Conservation (phyloP, 1,140 invertebrate genomes). For the Leptonema lineaticorne region DNA sequence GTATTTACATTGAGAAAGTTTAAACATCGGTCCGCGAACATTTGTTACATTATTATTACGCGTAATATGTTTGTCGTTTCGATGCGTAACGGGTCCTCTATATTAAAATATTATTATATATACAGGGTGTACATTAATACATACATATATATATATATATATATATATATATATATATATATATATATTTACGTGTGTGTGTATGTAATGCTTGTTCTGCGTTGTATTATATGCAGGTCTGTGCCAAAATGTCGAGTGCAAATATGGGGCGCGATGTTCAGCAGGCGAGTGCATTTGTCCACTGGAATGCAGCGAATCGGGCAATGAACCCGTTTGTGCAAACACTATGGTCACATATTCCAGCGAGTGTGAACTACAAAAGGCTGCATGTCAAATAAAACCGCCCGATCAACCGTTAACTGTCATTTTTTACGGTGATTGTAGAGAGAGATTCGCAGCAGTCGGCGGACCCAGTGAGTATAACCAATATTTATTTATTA, state of each 20-base stretch:
- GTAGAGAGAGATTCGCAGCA: slow-evolving; percentile 66
- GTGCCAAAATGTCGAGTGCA: slow-evolving; percentile 76
- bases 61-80: too few relatives aligned
- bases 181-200: neutral
- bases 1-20: too few relatives aligned
- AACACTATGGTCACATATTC: slow-evolving; percentile 75
- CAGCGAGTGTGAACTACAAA: slow-evolving; percentile 83
- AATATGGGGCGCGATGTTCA: slow-evolving; percentile 76
- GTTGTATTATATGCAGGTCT: slow-evolving; percentile 60
- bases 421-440: slow-evolving; percentile 78
- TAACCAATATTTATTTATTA: too few relatives aligned
- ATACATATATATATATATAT: too few relatives aligned
- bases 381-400: slow-evolving; percentile 63
- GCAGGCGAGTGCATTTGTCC: slow-evolving; percentile 84
- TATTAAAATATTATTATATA: too few relatives aligned
- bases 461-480: slow-evolving; percentile 57
- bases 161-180: neutral
- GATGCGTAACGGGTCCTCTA: too few relatives aligned
- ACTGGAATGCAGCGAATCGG: slow-evolving; percentile 66
- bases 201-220: neutral
- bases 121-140: too few relatives aligned
- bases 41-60: too few relatives aligned
- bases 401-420: slow-evolving; percentile 54
- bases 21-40: too few relatives aligned
- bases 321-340: slow-evolving; percentile 76